A percentile compares a stretch with the other conserved stretches of the same genome.
Conservation (phyloP, 2,797 vertebrate genomes). For the Simalia tracyae region DNA sequence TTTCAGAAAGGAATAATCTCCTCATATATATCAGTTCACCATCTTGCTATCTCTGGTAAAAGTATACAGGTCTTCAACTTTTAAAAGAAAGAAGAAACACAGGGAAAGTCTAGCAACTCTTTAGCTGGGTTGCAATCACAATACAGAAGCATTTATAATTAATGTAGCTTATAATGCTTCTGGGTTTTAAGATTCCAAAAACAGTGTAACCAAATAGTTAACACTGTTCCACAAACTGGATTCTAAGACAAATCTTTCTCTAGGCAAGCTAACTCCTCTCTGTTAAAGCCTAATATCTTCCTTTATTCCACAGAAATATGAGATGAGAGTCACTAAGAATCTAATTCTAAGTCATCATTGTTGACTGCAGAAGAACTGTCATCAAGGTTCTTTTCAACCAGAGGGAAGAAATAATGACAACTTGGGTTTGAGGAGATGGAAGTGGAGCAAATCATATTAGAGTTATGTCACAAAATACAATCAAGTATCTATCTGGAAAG, state of each 20-base stretch:
- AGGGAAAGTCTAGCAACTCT: neutral
- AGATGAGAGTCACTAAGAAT: neutral
- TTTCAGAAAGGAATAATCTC: no score
- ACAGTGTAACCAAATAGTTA: neutral
- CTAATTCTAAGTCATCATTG: neutral
- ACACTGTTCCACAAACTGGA: neutral
- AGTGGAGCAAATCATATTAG: neutral
- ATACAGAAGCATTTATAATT: neutral
- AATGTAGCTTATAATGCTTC: neutral
- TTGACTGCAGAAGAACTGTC: neutral
- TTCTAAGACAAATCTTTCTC: neutral
- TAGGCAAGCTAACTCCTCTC: neutral
- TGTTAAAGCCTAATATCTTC: neutral
- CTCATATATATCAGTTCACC: no score
- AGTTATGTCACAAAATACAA: neutral
- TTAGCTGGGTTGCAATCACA: neutral
- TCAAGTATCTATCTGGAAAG: neutral
- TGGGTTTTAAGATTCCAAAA: neutral
- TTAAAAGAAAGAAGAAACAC: neutral
- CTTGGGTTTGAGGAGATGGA: neutral
- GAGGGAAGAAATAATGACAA: neutral
- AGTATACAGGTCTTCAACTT: neutral
- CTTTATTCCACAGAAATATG: neutral
- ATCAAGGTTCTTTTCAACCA: neutral
- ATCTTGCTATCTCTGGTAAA: no score